Evolutionary conservation across 2,113 vertebrate genomes (phyloP).

Genomic region (Eurystomus gularis): DNA sequence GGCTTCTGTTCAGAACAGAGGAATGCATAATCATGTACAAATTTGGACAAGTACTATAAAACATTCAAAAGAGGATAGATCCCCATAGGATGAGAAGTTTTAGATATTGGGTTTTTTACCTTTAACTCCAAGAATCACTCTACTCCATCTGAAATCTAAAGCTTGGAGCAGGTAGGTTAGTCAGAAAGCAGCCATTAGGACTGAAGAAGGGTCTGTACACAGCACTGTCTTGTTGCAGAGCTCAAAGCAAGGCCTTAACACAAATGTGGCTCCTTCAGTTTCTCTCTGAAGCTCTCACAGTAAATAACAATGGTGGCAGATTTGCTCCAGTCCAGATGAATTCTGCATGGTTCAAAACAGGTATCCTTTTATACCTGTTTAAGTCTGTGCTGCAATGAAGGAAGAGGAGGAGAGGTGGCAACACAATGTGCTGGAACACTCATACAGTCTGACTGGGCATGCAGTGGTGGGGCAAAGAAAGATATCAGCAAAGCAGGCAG

Average conservation of each 20-base stretch:
- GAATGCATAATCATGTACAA: constrained; percentile 11
- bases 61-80: neutral
- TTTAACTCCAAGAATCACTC: neutral
- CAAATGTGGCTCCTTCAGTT: neutral
- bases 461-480: neutral
- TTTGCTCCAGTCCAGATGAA: neutral
- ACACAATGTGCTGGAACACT: neutral
- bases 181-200: neutral
- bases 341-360: neutral
- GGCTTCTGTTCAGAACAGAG: neutral
- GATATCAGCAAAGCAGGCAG: neutral
- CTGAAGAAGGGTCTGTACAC: neutral
- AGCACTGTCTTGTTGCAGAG: neutral
- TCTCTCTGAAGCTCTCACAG: neutral
- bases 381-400: neutral
- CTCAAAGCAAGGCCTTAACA: neutral
- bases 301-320: neutral
- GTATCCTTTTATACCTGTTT: too few relatives aligned
- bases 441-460: neutral
- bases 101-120: neutral
- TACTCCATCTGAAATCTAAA: neutral
- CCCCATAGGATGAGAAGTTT: neutral
- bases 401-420: neutral
- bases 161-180: accelerated
- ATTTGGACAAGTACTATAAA: neutral